phyloP scores from a whole-genome alignment of 2,797 vertebrate species.

The Carduelis carduelis region DNA sequence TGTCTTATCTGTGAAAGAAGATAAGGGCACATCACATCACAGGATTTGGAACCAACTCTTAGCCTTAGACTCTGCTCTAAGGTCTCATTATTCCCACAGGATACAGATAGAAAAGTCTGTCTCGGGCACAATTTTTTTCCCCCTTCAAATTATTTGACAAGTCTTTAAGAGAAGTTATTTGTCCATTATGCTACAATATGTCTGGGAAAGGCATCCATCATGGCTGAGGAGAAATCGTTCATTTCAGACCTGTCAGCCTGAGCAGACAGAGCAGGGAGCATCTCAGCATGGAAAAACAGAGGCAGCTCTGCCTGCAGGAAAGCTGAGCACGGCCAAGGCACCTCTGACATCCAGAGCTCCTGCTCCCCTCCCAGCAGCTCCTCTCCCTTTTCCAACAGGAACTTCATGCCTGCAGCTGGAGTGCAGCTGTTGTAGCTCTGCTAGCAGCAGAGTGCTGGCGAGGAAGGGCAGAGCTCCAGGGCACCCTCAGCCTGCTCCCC shows the following conservation, averaged over 20 bases:
- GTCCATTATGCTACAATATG: constrained; percentile 53
- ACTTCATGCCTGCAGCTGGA: not conserved
- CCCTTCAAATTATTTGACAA: constrained; percentile 59
- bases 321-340: not conserved
- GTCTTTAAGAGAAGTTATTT: constrained; percentile 63
- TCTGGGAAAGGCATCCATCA: constrained; percentile 58
- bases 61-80: constrained; percentile 43
- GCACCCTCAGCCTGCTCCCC: not conserved
- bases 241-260: constrained; percentile 58
- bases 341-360: not conserved
- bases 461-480: not conserved
- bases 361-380: constrained; percentile 1
- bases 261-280: constrained; percentile 23
- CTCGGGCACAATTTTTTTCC: constrained; percentile 20
- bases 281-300: constrained; percentile 1
- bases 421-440: not conserved
- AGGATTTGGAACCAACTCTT: constrained; percentile 50
- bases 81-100: constrained; percentile 58
- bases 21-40: constrained; percentile 58
- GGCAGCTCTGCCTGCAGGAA: constrained; percentile 13
- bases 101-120: constrained; percentile 63
- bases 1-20: constrained; percentile 52
- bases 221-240: constrained; percentile 55
- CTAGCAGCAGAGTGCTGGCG: not conserved
- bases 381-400: not conserved